Percentiles rank a stretch among this genome's conserved stretches.
These are phyloP conservation scores for Melieria crassipennis DNA, from an alignment of 2,888 invertebrate species.

Conservation along the genomic window DNA sequence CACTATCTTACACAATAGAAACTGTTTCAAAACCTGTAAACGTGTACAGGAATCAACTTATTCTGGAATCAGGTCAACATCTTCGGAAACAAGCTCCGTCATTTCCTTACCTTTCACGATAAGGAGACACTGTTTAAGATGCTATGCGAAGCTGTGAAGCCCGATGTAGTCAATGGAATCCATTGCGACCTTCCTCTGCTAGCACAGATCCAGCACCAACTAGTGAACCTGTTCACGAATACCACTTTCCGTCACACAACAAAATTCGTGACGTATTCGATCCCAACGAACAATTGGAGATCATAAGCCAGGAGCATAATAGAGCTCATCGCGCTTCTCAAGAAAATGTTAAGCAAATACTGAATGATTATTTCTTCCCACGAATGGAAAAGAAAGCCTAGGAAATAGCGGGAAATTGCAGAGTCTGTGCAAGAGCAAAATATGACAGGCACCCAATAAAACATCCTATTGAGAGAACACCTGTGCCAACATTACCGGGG, in stretches of 20 bases:
- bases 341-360: constrained; percentile 42
- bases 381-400: constrained; percentile 16
- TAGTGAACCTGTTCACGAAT: constrained; percentile 14
- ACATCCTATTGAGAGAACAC: constrained; percentile 27
- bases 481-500: constrained; percentile 25
- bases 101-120: constrained; percentile 1
- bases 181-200: constrained; percentile 17
- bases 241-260: constrained; percentile 24
- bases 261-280: not conserved
- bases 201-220: constrained; percentile 28
- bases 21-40: constrained; percentile 31
- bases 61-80: constrained; percentile 20
- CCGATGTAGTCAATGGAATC: constrained; percentile 29
- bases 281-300: constrained; percentile 16
- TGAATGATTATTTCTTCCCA: constrained; percentile 34
- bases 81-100: constrained; percentile 32
- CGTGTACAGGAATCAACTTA: constrained; percentile 43
- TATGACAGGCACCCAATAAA: constrained; percentile 26
- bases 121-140: constrained; percentile 19
- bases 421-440: constrained; percentile 33
- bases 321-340: constrained; percentile 23
- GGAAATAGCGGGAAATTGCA: constrained; percentile 35
- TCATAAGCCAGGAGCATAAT: constrained; percentile 18
- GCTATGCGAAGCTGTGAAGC: constrained; percentile 16
- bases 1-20: constrained; percentile 24